Percentiles rank a stretch among this genome's conserved stretches.
Evolutionary conservation across 2,797 vertebrate genomes (phyloP).

Genomic region (Gymnoscopelus braueri): DNA sequence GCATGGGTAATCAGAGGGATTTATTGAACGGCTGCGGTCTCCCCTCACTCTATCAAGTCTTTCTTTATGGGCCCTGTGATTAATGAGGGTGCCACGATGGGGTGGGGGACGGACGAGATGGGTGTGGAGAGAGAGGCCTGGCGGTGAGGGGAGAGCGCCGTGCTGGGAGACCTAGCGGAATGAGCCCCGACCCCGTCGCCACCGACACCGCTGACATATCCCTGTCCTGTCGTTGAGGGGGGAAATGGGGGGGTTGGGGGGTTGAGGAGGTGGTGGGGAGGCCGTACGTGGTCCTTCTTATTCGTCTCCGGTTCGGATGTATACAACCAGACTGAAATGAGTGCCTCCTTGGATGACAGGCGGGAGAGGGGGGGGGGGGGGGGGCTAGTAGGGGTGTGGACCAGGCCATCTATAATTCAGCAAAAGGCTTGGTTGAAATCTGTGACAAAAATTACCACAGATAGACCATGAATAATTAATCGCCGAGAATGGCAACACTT

Average conservation of each 20-base stretch:
- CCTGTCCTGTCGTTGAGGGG: slow-evolving; percentile 58
- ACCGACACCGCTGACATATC: slow-evolving; percentile 41
- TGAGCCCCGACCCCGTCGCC: slow-evolving; percentile 36
- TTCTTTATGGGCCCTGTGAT: slow-evolving; percentile 76
- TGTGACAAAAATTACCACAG: slow-evolving; percentile 79
- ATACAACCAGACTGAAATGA: slow-evolving; percentile 69
- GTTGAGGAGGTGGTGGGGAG: slow-evolving; percentile 58
- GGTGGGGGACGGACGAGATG: neutral
- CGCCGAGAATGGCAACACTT: slow-evolving; percentile 74
- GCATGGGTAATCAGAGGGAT: slow-evolving; percentile 80
- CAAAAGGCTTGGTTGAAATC: slow-evolving; percentile 73
- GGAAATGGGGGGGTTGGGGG: slow-evolving; percentile 53
- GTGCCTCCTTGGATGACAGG: slow-evolving; percentile 63
- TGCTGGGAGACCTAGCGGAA: slow-evolving; percentile 62
- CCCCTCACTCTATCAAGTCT: slow-evolving; percentile 78
- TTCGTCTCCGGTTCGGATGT: slow-evolving; percentile 57
- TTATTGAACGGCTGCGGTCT: slow-evolving; percentile 78
- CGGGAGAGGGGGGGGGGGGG: neutral
- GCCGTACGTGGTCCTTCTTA: neutral
- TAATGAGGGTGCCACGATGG: slow-evolving; percentile 69
- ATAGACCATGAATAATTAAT: slow-evolving; percentile 78
- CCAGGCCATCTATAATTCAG: slow-evolving; percentile 78
- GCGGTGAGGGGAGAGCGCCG: slow-evolving; percentile 23
- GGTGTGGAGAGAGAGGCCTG: too few species aligned
- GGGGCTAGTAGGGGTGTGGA: slow-evolving; percentile 43